Evolutionary conservation across 2,888 invertebrate genomes (phyloP).

Genomic region (Drosophila multiciliata): DNA sequence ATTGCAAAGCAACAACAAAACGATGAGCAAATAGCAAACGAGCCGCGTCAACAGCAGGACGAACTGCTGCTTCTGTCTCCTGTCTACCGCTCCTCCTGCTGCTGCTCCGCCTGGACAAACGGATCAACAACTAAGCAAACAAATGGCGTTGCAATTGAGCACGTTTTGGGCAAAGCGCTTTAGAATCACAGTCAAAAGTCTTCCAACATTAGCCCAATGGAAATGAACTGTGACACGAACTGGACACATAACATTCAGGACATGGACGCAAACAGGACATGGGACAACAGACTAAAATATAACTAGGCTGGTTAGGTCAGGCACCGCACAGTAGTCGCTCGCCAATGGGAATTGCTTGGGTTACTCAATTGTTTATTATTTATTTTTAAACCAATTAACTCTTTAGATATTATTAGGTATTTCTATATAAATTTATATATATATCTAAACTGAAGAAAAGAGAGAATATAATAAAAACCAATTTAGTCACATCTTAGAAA

Average conservation of each 20-base stretch:
- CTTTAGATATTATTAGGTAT: too few relatives aligned
- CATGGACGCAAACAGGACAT: slow-evolving; percentile 3
- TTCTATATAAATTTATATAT: too few relatives aligned
- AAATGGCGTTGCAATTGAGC: slow-evolving; percentile 82
- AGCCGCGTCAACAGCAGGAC: slow-evolving; percentile 42
- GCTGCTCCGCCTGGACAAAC: slow-evolving; percentile 28
- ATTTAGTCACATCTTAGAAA: background rate
- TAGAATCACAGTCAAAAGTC: slow-evolving; percentile 58
- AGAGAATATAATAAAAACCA: too few relatives aligned
- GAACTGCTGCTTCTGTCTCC: slow-evolving; percentile 17
- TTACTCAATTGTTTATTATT: background rate
- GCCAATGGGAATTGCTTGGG: background rate
- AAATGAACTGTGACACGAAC: slow-evolving; percentile 75
- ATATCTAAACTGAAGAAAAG: too few relatives aligned
- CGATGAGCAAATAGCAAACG: slow-evolving; percentile 74
- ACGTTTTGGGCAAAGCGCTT: slow-evolving; percentile 74
- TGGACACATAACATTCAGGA: slow-evolving; percentile 23
- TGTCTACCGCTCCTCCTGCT: background rate
- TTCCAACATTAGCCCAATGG: slow-evolving; percentile 50
- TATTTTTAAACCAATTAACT: background rate
- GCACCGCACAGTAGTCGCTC: slow-evolving; percentile 1
- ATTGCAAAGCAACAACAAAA: slow-evolving; percentile 67
- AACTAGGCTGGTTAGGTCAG: slow-evolving; percentile 26
- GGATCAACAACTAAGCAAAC: slow-evolving; percentile 79
- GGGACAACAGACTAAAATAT: slow-evolving; percentile 1